Base-by-base conservation (phyloP, 2,888 invertebrate species). In the Steromphala cineraria region DNA sequence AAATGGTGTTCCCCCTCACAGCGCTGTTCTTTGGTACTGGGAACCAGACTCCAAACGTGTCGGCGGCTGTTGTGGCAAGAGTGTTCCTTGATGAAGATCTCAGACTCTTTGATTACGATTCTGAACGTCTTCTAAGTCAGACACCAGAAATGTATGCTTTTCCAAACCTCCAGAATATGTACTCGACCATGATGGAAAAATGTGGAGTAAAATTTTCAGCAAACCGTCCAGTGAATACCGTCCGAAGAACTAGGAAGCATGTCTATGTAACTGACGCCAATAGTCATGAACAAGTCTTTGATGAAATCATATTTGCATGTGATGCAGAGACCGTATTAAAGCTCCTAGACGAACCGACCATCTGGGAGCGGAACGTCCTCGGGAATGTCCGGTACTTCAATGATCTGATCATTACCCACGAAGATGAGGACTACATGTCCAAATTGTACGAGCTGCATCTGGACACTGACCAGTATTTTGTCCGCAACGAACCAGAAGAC, bases 11-110 rank as follows among this genome's bases (percentile, higher is more conserved):
- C 40, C 90, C 90, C 1, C 81, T 90, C 21, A 89, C 89, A 31
- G 90, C 90, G 0, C 76, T 90, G n/a, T 90, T 90, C 80, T 90
- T 90, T 83, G 90, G 89, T 7, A 90, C 90, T 7, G 90, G 90
- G 1, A 90, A 90, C 79, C 89, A 90, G 78, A 89, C 89, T 10
- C 89, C 89, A 0, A 85, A 86, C 84, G 90, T 90, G 0, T 89
- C 90, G 0, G 87, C 90, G 2, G 90, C 90, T 0, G 87, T 90
- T 15, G 85, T 90, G 79, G 90, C 90, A 7, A 83, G 90, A 15
- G 89, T 90, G 21, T 90, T 90, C 71, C 84, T 90, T 0, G 90
- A 90, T 79, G 88, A 89, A 46, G 89, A 90, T 78, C 82, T 90
- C 2, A 79, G 88, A 36, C 81, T 90, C 7, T 90, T 90, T 83